Evolutionary conservation across 2,888 invertebrate species (phyloP).

Genomic region (Helobdella robusta): DNA sequence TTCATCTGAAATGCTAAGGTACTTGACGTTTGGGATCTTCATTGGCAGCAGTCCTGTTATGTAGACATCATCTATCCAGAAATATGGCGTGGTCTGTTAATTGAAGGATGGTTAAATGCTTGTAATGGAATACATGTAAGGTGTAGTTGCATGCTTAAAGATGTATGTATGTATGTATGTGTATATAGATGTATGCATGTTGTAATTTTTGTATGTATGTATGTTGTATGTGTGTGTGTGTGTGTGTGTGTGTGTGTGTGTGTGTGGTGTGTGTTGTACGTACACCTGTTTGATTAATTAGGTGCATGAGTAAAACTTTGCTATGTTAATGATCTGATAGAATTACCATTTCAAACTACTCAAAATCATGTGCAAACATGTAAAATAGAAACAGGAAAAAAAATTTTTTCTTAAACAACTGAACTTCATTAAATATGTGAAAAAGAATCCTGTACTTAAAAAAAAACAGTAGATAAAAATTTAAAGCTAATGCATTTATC

Average conservation of each 20-base stretch:
- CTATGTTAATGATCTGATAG: neutral
- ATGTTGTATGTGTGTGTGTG: conserved; percentile 11
- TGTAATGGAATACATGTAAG: no score
- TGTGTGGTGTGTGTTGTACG: neutral
- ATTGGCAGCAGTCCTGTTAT: conserved; percentile 39
- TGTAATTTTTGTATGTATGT: conserved; percentile 4
- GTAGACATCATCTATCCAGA: conserved; percentile 44
- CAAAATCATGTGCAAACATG: no score
- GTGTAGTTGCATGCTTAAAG: neutral
- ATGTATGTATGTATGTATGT: conserved; percentile 10
- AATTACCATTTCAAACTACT: no score
- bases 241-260: conserved; percentile 14
- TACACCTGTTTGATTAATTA: neutral
- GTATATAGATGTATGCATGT: conserved; percentile 4
- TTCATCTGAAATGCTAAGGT: conserved; percentile 62
- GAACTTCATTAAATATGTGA: no score
- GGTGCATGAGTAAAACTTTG: neutral
- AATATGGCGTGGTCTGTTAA: conserved; percentile 36
- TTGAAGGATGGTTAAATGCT: no score
- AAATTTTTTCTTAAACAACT: no score
- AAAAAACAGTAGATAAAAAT: conserved; percentile 6
- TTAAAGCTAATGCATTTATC: no score
- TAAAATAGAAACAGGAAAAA: no score
- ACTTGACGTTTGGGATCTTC: conserved; percentile 36
- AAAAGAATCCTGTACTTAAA: neutral